phyloP scores from a whole-genome alignment of 2,797 vertebrate genomes.

The Gymnoscopelus braueri region DNA sequence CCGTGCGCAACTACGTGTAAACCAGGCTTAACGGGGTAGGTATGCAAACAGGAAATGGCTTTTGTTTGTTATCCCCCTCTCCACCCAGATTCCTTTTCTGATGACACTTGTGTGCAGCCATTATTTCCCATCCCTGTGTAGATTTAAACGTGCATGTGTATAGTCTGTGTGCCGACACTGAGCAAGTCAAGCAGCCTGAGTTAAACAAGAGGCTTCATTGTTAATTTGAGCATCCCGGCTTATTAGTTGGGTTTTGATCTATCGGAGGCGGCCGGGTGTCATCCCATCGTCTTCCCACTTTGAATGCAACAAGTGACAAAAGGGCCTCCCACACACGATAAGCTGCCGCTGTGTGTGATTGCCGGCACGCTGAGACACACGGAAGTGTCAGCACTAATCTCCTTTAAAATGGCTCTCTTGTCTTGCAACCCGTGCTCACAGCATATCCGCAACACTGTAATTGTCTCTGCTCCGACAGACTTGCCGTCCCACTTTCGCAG shows the following conservation, averaged over 20 bases:
- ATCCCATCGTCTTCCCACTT: constrained; percentile 74
- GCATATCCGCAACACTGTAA: constrained; percentile 70
- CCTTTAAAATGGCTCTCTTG: constrained; percentile 81
- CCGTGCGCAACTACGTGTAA: no score
- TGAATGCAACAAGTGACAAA: constrained; percentile 83
- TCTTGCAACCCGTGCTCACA: constrained; percentile 74
- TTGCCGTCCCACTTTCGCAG: constrained; percentile 68
- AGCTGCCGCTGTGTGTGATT: constrained; percentile 73
- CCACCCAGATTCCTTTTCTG: constrained; percentile 22
- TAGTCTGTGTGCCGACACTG: constrained; percentile 52
- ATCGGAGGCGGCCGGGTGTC: constrained; percentile 74
- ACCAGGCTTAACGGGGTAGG: constrained; percentile 26
- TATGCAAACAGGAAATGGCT: constrained; percentile 46
- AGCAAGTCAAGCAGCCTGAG: constrained; percentile 69
- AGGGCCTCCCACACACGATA: constrained; percentile 80
- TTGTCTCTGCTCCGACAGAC: constrained; percentile 74
- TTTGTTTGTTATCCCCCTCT: constrained; percentile 35
- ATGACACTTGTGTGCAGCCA: constrained; percentile 48
- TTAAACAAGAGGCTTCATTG: constrained; percentile 76
- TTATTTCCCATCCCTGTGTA: constrained; percentile 61
- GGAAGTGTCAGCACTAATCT: constrained; percentile 83
- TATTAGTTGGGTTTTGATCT: constrained; percentile 83
- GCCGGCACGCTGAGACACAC: constrained; percentile 77
- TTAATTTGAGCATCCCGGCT: constrained; percentile 79
- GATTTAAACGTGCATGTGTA: constrained; percentile 63